These are phyloP conservation scores for Amblyjoppa fuscipennis DNA, from an alignment of 2,888 invertebrate species.

Conservation along the genomic window DNA sequence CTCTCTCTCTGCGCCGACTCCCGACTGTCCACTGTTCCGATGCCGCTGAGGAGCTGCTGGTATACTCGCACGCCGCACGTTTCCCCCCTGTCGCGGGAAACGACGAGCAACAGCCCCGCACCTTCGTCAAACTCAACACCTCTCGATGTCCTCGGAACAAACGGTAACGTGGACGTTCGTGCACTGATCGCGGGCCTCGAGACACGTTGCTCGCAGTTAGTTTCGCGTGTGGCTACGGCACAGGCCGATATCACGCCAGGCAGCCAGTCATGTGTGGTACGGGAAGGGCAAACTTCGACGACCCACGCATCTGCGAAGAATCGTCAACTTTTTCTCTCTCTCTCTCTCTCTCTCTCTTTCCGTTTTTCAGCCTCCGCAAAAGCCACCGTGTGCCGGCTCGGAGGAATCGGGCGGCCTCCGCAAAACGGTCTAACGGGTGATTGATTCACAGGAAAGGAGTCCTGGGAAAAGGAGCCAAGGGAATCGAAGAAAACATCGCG, in stretches of 20 bases:
- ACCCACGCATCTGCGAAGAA: slow-evolving; percentile 72
- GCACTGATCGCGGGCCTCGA: slow-evolving; percentile 65
- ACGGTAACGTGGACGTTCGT: slow-evolving; percentile 55
- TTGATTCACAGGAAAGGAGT: slow-evolving; percentile 35
- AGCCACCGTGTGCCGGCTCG: slow-evolving; percentile 67
- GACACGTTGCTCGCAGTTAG: slow-evolving; percentile 74
- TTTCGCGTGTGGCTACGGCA: slow-evolving; percentile 68
- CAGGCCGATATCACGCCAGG: slow-evolving; percentile 69
- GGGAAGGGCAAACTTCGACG: slow-evolving; percentile 75
- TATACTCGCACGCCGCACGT: slow-evolving; percentile 14
- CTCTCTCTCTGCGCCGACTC: background rate
- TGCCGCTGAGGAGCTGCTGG: background rate
- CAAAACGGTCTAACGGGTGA: slow-evolving; percentile 63
- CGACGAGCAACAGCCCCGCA: slow-evolving; percentile 15
- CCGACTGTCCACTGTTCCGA: background rate
- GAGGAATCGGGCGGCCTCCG: slow-evolving; percentile 58
- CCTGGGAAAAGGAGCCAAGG: background rate
- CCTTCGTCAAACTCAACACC: slow-evolving; percentile 49
- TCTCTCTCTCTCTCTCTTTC: slow-evolving; percentile 14
- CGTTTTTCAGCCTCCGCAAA: slow-evolving; percentile 72
- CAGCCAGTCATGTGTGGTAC: slow-evolving; percentile 55
- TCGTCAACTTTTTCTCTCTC: slow-evolving; percentile 35
- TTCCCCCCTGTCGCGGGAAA: slow-evolving; percentile 31
- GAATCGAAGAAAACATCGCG: background rate
- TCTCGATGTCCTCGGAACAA: slow-evolving; percentile 51